phyloP scores from a whole-genome alignment of 2,797 vertebrate species.

The Crocodylus rhombifer region DNA sequence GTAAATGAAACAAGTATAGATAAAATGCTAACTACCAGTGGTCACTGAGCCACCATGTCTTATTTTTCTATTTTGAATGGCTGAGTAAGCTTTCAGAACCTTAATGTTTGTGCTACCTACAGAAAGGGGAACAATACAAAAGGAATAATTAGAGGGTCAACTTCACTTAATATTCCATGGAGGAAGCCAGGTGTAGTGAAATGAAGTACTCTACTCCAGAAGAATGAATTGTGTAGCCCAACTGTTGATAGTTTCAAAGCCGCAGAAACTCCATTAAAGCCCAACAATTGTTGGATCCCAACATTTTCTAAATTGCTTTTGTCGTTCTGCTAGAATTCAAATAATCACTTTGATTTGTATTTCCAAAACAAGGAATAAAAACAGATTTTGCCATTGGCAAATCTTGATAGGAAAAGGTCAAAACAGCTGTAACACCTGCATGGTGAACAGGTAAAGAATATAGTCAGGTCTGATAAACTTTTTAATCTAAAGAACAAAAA shows the following conservation, averaged over 20 bases:
- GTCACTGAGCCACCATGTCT: background rate
- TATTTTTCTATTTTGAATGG: background rate
- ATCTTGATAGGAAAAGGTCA: background rate
- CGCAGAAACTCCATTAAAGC: no score
- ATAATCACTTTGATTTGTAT: no score
- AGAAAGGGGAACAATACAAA: background rate
- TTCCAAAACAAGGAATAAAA: no score
- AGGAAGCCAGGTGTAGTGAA: background rate
- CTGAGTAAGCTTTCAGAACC: background rate
- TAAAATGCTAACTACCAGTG: background rate
- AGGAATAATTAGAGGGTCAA: background rate
- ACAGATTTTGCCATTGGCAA: no score
- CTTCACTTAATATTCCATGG: background rate
- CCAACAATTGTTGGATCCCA: no score
- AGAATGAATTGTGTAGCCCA: no score
- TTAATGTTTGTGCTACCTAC: no score
- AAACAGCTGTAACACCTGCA: background rate
- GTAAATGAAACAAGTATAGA: background rate
- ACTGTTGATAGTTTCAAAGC: no score
- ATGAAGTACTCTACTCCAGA: background rate
- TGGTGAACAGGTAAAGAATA: background rate
- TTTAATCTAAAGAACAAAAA: constrained; percentile 1
- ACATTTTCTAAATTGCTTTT: no score
- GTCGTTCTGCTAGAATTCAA: no score
- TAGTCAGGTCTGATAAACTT: constrained; percentile 16